Base-by-base conservation (phyloP, 2,113 vertebrate genomes). In the Galemys pyrenaicus region DNA sequence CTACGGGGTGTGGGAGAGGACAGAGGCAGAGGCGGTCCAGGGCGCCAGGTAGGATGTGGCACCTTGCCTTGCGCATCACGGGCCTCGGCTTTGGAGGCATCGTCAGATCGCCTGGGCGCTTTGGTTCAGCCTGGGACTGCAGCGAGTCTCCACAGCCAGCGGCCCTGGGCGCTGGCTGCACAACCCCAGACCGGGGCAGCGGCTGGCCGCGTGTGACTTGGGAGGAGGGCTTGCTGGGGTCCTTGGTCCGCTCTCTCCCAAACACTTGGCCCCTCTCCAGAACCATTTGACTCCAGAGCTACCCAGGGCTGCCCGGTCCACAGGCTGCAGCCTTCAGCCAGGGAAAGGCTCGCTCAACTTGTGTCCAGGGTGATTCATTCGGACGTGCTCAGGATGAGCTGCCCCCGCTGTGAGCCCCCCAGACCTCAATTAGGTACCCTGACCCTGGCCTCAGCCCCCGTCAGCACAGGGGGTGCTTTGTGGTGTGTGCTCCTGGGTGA, bases 111-210 rank as follows among this genome's bases (percentile, higher is more conserved):
- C 10, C 75, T 39, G 24, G 9, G n/a, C 13, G 15, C 39, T 24
- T 32, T 3, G 35, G 6, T 5, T 6, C 0, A 0, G 6, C 30
- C 35, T 44, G 0, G 39, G 4, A 9, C 37, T 5, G 11, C 65
- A 26, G 16, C 24, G 37, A 26, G 30, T 28, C 9, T 39, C 58
- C 54, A 32, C 20, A 56, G 60, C 58, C n/a, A 2, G 0, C 1
- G 15, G 22, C 30, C 62, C 62, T 44, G 77, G 74, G 6, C 3
- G 8, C 46, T 49, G 46, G 10, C 46, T 10, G 46, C 46, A 11
- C 46, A 49, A 10, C 41, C 54, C 12, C 4, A 4, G 13, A 11
- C 19, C 54, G 3, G 15, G 22, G 54, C 54, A 56, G 49, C 67
- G 44, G 20, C 26, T 16, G 3, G 64, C 39, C 49, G 22, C 5